These are phyloP conservation scores for Oryzias celebensis DNA, from an alignment of 2,113 vertebrate species.

Conservation along the genomic window DNA sequence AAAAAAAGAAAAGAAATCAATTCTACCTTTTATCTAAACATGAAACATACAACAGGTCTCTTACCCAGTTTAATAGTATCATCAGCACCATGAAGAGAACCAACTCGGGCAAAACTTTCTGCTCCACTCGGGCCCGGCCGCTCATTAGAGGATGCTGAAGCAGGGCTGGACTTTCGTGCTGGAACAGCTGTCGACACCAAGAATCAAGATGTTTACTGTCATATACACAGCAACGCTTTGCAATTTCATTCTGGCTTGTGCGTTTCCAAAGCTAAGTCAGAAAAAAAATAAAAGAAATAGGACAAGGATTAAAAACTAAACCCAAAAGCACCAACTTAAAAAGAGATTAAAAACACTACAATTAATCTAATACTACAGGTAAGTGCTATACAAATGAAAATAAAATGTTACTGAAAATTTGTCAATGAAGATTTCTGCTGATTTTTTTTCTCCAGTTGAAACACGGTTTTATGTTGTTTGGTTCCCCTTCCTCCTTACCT, in stretches of 20 bases:
- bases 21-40: neutral
- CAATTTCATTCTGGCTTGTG: no score
- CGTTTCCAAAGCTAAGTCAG: no score
- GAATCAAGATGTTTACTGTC: no score
- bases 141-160: slow-evolving; percentile 70
- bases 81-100: slow-evolving; percentile 71
- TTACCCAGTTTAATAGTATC: slow-evolving; percentile 82
- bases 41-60: slow-evolving; percentile 11
- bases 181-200: slow-evolving; percentile 80
- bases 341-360: no score
- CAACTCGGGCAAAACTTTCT: slow-evolving; percentile 76
- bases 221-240: no score
- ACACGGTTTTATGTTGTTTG: neutral
- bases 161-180: slow-evolving; percentile 70
- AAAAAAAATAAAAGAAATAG: no score
- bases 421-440: neutral
- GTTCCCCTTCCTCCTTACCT: slow-evolving; percentile 66
- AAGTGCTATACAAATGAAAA: no score
- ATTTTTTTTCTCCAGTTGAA: slow-evolving; percentile 1
- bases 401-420: neutral
- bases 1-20: neutral
- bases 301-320: no score
- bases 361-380: no score
- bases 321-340: no score
- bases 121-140: slow-evolving; percentile 73